Evolutionary conservation across 2,113 vertebrate species (phyloP).

Genomic region (Labeo rohita): DNA sequence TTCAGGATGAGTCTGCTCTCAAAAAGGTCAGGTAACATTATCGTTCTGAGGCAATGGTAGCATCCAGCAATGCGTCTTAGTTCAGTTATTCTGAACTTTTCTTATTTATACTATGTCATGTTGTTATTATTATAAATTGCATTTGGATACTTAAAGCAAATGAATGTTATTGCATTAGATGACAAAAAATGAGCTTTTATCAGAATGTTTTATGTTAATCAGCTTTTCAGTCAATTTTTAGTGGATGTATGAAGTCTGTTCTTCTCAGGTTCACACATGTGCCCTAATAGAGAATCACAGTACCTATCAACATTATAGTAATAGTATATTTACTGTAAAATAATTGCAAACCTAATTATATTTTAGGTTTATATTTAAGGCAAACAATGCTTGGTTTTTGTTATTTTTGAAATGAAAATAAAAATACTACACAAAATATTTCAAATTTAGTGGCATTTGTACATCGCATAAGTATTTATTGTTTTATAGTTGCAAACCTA

Average conservation of each 20-base stretch:
- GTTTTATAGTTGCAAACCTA: neutral
- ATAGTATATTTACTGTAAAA: neutral
- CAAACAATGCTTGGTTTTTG: neutral
- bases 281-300: neutral
- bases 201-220: neutral
- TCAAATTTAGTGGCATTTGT: neutral
- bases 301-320: neutral
- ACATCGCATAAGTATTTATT: no score
- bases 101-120: constrained; percentile 13
- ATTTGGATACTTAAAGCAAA: neutral
- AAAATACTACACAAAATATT: no score
- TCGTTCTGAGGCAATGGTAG: neutral
- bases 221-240: neutral
- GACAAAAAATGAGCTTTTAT: neutral
- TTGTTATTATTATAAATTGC: neutral
- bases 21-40: constrained; percentile 76
- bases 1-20: constrained; percentile 83
- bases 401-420: no score
- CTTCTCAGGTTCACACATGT: neutral
- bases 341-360: neutral
- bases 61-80: neutral
- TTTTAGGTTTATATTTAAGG: no score
- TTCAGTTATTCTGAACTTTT: neutral
- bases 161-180: neutral
- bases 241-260: constrained; percentile 4